Percentiles rank a stretch among this genome's conserved stretches.
Evolutionary conservation across 2,888 invertebrate genomes (phyloP).

Genomic region (Deilephila elpenor): DNA sequence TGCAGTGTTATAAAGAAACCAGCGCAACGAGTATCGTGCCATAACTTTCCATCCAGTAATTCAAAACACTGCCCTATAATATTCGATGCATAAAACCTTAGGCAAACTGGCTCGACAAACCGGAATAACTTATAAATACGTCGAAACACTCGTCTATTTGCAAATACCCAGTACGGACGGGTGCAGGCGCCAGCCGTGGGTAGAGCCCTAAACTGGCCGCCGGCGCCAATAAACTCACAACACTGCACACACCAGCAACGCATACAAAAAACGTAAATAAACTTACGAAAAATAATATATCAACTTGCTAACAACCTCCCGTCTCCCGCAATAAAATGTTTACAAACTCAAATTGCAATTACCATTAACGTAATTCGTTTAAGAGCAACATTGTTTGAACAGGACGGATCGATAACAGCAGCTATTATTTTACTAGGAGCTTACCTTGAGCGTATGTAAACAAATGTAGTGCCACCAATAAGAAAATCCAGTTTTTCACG

Average conservation of each 20-base stretch:
- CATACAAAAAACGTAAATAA: slow-evolving; percentile 26
- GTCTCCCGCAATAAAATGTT: background rate
- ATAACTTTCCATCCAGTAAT: background rate
- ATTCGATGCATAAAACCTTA: slow-evolving; percentile 13
- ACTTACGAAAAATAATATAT: background rate
- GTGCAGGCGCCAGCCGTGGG: slow-evolving; percentile 20
- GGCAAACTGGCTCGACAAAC: slow-evolving; percentile 17
- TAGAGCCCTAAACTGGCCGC: slow-evolving; percentile 21
- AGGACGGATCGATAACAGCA: slow-evolving; percentile 70
- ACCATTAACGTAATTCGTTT: slow-evolving; percentile 3
- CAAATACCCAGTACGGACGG: slow-evolving; percentile 22
- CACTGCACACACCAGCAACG: background rate
- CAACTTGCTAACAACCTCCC: background rate
- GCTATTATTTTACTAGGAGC: slow-evolving; percentile 74
- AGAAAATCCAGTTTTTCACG: slow-evolving; percentile 80
- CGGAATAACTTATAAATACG: slow-evolving; percentile 21
- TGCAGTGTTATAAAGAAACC: background rate
- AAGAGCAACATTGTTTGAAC: slow-evolving; percentile 12
- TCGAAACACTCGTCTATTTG: slow-evolving; percentile 26
- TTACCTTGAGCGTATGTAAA: slow-evolving; percentile 84
- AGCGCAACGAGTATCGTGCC: background rate
- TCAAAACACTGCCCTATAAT: background rate
- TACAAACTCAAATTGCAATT: background rate
- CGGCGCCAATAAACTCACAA: slow-evolving; percentile 20
- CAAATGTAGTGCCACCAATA: slow-evolving; percentile 77